A percentile compares a stretch with the other conserved stretches of the same genome.
These are phyloP conservation scores for Orchesellides sinensis DNA, from an alignment of 2,888 invertebrate species.

Conservation along the genomic window DNA sequence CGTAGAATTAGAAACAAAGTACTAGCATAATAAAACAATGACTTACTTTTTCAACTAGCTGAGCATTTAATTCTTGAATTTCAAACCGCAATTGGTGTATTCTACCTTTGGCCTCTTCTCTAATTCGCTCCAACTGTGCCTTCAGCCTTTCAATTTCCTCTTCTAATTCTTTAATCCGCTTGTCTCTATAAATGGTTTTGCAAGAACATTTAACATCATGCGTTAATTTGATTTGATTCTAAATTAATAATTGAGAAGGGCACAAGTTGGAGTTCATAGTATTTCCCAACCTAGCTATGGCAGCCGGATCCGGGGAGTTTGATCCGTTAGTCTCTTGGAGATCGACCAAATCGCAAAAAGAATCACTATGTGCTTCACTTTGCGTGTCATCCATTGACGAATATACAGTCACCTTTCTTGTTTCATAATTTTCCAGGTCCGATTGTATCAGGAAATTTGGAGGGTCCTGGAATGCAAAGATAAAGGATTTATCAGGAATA, in stretches of 20 bases:
- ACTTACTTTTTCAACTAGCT: constrained; percentile 78
- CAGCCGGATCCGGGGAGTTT: constrained; percentile 70
- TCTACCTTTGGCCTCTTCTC: constrained; percentile 79
- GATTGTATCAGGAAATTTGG: constrained; percentile 96
- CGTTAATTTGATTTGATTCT: too few species aligned
- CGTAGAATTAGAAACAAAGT: background rate
- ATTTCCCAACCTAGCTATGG: constrained; percentile 71
- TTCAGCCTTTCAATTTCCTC: constrained; percentile 85
- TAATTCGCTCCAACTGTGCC: constrained; percentile 80
- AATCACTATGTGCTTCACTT: constrained; percentile 69
- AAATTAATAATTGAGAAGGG: too few species aligned
- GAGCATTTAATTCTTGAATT: constrained; percentile 79
- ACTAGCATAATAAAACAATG: background rate
- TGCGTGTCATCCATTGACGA: constrained; percentile 79
- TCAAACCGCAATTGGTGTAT: constrained; percentile 79
- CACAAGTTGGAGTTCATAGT: too few species aligned
- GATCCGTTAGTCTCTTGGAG: constrained; percentile 76
- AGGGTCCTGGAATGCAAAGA: constrained; percentile 81
- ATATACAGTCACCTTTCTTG: constrained; percentile 93
- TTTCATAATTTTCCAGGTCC: constrained; percentile 94
- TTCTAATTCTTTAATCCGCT: constrained; percentile 88
- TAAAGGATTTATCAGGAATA: constrained; percentile 11
- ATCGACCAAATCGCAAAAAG: constrained; percentile 76
- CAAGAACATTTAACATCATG: constrained; percentile 64
- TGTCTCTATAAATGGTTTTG: constrained; percentile 79